A percentile compares a stretch with the other conserved stretches of the same genome.
Evolutionary conservation across 2,797 vertebrate species (phyloP).

Genomic region (Darevskia mixta): DNA sequence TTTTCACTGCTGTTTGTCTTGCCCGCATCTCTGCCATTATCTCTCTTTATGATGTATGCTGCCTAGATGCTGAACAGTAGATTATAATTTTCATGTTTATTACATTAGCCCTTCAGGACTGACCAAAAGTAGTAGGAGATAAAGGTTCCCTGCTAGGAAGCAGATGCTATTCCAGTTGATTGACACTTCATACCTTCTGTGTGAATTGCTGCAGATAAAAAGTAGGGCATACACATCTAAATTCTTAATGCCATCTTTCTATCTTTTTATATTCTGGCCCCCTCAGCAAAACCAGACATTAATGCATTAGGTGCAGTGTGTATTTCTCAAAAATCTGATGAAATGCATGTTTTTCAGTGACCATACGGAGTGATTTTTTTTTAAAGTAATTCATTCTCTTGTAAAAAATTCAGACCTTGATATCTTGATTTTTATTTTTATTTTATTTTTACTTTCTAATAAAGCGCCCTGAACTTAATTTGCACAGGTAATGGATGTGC

Average conservation of each 20-base stretch:
- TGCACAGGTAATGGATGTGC: background rate
- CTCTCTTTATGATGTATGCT: background rate
- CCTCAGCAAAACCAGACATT: conserved; percentile 13
- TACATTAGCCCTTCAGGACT: conserved; percentile 17
- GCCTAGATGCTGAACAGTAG: background rate
- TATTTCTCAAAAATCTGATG: background rate
- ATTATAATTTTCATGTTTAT: conserved; percentile 32
- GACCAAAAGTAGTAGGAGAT: conserved; percentile 8
- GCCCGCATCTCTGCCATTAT: background rate
- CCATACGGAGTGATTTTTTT: background rate
- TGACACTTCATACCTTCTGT: conserved; percentile 9
- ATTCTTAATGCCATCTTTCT: conserved; percentile 2
- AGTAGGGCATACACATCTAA: conserved; percentile 13
- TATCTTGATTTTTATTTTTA: background rate
- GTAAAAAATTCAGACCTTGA: background rate
- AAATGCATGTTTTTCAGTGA: background rate
- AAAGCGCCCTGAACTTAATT: background rate
- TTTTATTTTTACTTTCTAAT: background rate
- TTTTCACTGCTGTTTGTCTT: background rate
- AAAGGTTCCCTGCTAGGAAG: conserved; percentile 6
- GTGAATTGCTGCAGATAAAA: conserved; percentile 24
- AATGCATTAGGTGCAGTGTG: background rate
- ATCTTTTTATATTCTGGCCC: conserved; percentile 11
- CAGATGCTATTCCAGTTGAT: conserved; percentile 14
- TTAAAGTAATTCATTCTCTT: background rate